Evolutionary conservation across 2,888 invertebrate species (phyloP).

Genomic region (Lacanobia wlatinum): DNA sequence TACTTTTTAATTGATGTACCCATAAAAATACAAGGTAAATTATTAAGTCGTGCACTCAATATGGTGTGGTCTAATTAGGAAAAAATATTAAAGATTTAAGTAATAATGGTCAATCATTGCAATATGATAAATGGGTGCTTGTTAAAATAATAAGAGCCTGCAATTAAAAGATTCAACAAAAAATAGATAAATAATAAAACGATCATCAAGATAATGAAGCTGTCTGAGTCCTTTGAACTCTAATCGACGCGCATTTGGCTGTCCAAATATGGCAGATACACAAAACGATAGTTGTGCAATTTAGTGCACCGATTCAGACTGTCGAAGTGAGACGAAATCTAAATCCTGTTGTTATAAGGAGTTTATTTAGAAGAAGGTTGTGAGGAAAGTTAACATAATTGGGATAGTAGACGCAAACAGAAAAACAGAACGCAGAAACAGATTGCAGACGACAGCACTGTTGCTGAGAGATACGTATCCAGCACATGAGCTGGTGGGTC

Average conservation of each 20-base stretch:
- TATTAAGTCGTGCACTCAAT: conserved; percentile 54
- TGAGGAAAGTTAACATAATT: neutral
- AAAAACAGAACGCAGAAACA: neutral
- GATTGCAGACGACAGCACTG: neutral
- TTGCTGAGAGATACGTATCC: too few relatives aligned
- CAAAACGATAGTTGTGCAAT: conserved; percentile 22
- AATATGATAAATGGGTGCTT: conserved; percentile 29
- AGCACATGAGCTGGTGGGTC: too few relatives aligned
- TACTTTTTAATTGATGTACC: conserved; percentile 49
- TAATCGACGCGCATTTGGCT: conserved; percentile 18
- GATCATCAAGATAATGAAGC: conserved; percentile 26
- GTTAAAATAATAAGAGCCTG: conserved; percentile 11
- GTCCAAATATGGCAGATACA: conserved; percentile 15
- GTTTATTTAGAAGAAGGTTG: neutral
- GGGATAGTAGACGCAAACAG: neutral
- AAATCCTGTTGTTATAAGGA: neutral
- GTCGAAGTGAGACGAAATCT: conserved; percentile 4
- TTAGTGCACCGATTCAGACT: neutral
- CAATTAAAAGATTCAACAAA: conserved; percentile 33
- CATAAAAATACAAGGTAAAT: conserved; percentile 61
- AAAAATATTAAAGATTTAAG: conserved; percentile 34
- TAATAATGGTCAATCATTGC: conserved; percentile 33
- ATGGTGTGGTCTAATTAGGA: conserved; percentile 45
- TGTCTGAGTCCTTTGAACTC: conserved; percentile 33
- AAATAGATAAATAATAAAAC: conserved; percentile 16